Conservation (phyloP, 2,888 invertebrate species). For the Ophonus ardosiacus region DNA sequence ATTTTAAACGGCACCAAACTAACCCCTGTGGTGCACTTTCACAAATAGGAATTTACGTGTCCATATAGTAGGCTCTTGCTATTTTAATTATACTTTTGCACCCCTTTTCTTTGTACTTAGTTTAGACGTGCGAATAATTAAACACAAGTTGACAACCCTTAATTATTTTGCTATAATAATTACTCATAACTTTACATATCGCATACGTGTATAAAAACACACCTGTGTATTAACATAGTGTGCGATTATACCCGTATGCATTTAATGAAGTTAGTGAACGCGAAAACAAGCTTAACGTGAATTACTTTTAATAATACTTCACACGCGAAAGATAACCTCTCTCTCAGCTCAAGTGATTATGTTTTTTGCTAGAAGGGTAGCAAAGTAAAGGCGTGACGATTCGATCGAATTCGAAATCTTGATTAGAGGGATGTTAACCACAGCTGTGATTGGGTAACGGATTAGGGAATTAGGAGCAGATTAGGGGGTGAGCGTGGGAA, state of each 20-base stretch:
- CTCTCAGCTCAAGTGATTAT: background rate
- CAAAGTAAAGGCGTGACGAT: background rate
- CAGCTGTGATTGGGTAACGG: slow-evolving; percentile 19
- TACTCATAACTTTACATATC: slow-evolving; percentile 36
- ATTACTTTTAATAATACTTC: background rate
- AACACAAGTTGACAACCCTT: slow-evolving; percentile 22
- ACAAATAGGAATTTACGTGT: too few species aligned
- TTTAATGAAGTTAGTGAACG: slow-evolving; percentile 36
- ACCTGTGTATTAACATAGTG: background rate
- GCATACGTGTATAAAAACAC: background rate
- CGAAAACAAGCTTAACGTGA: slow-evolving; percentile 30
- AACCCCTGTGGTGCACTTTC: too few species aligned
- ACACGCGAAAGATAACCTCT: background rate
- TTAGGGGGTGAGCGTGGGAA: slow-evolving; percentile 21
- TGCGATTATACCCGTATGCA: slow-evolving; percentile 15
- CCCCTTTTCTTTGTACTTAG: background rate
- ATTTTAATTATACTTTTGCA: too few species aligned
- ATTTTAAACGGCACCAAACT: too few species aligned
- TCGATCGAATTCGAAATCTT: background rate
- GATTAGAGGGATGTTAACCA: background rate
- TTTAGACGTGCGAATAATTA: slow-evolving; percentile 28
- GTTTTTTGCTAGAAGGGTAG: background rate
- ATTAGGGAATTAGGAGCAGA: background rate
- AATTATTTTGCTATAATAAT: slow-evolving; percentile 26
- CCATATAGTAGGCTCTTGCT: too few species aligned